phyloP scores from a whole-genome alignment of 1,140 invertebrate species.

The Apis mellifera region DNA sequence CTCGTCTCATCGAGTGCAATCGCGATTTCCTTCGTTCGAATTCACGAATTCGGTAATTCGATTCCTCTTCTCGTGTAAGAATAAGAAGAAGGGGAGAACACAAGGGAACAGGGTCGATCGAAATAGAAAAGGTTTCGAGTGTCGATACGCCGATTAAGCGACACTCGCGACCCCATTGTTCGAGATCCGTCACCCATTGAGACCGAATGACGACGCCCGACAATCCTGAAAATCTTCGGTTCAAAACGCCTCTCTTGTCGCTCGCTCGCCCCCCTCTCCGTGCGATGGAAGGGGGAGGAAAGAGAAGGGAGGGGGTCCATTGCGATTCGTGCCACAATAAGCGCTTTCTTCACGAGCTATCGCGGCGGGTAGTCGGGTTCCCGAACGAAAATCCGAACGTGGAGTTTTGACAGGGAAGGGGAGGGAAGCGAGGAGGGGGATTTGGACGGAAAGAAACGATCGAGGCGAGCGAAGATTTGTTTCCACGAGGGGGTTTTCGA shows the following conservation, averaged over 20 bases:
- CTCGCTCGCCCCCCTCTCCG: neutral
- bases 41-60: too few relatives aligned
- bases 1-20: too few relatives aligned
- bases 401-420: slow-evolving; percentile 52
- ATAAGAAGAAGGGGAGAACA: neutral
- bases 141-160: slow-evolving; percentile 22
- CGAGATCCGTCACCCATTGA: slow-evolving; percentile 24
- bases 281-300: neutral
- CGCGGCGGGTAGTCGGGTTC: slow-evolving; percentile 28
- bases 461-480: too few relatives aligned
- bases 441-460: neutral
- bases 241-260: neutral
- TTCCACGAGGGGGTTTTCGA: neutral
- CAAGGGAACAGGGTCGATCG: too few relatives aligned
- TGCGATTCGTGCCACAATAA: slow-evolving; percentile 44
- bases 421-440: neutral
- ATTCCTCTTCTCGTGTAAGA: too few relatives aligned
- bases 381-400: neutral
- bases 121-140: slow-evolving; percentile 16
- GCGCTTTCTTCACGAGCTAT: slow-evolving; percentile 27
- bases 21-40: too few relatives aligned
- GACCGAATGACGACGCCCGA: neutral
- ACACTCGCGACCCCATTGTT: slow-evolving; percentile 10
- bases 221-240: slow-evolving; percentile 14
- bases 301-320: neutral